These are phyloP conservation scores for Chaenogobius annularis DNA, from an alignment of 2,113 vertebrate species.

Conservation along the genomic window DNA sequence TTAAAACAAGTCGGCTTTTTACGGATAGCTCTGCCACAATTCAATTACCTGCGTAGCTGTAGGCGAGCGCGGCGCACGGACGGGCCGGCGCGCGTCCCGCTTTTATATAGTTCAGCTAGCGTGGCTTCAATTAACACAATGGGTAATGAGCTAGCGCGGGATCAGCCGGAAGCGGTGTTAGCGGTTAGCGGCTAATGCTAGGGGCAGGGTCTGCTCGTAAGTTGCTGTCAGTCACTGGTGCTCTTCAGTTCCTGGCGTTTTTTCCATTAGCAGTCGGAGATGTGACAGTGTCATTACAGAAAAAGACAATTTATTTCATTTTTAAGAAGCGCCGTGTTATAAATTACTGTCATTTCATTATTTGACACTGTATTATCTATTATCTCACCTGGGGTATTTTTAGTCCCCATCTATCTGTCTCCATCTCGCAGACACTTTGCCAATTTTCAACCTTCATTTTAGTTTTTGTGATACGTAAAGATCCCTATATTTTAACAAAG, in stretches of 20 bases:
- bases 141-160: conserved; percentile 71
- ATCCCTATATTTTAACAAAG: not conserved
- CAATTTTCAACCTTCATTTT: conserved; percentile 29
- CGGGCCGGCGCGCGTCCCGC: conserved; percentile 68
- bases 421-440: conserved; percentile 22
- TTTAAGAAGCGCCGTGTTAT: conserved; percentile 46
- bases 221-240: conserved; percentile 62
- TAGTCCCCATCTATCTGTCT: conserved; percentile 44
- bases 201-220: conserved; percentile 65
- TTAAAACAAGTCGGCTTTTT: conserved; percentile 81
- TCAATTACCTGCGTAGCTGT: conserved; percentile 82
- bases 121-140: conserved; percentile 81
- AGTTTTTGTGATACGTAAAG: conserved; percentile 7
- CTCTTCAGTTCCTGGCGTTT: conserved; percentile 57
- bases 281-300: conserved; percentile 63
- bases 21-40: conserved; percentile 78
- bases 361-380: conserved; percentile 60
- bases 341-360: conserved; percentile 64
- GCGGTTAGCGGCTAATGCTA: conserved; percentile 41
- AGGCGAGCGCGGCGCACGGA: conserved; percentile 65
- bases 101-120: conserved; percentile 69
- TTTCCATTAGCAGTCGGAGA: conserved; percentile 69
- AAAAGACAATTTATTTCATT: conserved; percentile 64
- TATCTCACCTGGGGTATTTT: conserved; percentile 59
- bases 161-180: conserved; percentile 69